Percentiles rank a stretch among this genome's conserved stretches.
These are phyloP conservation scores for Platypus cylindrus DNA, from an alignment of 2,888 invertebrate genomes.

Conservation along the genomic window DNA sequence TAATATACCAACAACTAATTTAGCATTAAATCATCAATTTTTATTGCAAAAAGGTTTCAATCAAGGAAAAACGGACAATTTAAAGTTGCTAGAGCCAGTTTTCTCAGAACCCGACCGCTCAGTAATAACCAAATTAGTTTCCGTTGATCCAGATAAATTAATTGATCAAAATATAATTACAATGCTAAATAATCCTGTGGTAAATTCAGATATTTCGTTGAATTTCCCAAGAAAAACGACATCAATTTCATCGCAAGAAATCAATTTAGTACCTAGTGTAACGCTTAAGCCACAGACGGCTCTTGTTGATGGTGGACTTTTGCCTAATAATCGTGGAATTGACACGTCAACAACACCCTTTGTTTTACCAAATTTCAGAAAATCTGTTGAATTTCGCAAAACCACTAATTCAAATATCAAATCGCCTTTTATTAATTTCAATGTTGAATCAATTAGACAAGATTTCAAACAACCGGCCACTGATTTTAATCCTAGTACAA, in stretches of 20 bases:
- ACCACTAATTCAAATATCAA: too few relatives aligned
- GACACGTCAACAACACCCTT: too few relatives aligned
- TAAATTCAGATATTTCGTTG: neutral
- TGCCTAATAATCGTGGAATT: slow-evolving; percentile 34
- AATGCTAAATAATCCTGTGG: slow-evolving; percentile 7
- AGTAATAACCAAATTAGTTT: slow-evolving; percentile 11
- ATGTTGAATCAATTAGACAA: too few relatives aligned
- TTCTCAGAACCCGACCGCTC: slow-evolving; percentile 14
- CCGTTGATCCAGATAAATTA: slow-evolving; percentile 10
- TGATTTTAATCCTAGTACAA: too few relatives aligned
- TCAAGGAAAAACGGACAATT: slow-evolving; percentile 19
- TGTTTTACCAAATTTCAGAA: too few relatives aligned
- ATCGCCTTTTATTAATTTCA: too few relatives aligned
- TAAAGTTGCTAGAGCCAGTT: slow-evolving; percentile 13
- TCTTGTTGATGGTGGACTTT: slow-evolving; percentile 19
- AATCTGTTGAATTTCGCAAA: too few relatives aligned
- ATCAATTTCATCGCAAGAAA: neutral
- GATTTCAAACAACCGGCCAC: too few relatives aligned
- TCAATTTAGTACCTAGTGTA: too few relatives aligned
- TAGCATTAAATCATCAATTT: slow-evolving; percentile 17
- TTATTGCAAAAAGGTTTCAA: slow-evolving; percentile 30
- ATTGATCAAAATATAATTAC: slow-evolving; percentile 4
- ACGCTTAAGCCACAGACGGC: too few relatives aligned
- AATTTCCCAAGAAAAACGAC: neutral
- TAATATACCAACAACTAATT: neutral